Base-by-base conservation (phyloP, 2,888 invertebrate species). In the Ochlodes sylvanus region DNA sequence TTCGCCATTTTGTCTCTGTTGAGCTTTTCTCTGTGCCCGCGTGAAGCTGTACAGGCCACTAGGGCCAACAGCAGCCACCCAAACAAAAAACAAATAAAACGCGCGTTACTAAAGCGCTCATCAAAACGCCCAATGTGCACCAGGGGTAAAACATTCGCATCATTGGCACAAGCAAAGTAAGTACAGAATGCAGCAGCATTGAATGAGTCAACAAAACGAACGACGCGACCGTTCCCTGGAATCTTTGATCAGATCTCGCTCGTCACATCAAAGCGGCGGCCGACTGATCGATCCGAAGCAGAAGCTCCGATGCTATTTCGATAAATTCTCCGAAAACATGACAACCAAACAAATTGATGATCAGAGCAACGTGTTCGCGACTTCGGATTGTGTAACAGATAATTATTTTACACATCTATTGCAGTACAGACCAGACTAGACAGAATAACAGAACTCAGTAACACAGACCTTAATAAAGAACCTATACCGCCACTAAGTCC, bases 221-320 rank as follows among this genome's bases (percentile, higher is more conserved):
- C 74, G 69, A 64, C 56, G 70, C 72, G 71, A 73, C 73, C 5
- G 15, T 38, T 9, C 19, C 14, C 17, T 71, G 73, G 75, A 72
- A 76, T 76, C 83, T 87, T 87, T 86, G 86, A 87, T 87, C 86
- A 75, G 72, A 81, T 79, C 79, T 69, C 77, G 70, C 63, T 78
- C 76, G 76, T 79, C 81, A 79, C 79, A 83, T 87, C 86, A 88
- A 87, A 88, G 82, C 69, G 73, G 73, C 76, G 75, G 77, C 74
- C 83, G 82, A 85, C 79, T 79, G 83, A 87, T 87, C 80, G 85
- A 84, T 81, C 77, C 73, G 76, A 73, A 78, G 74, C 78, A 76
- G 76, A 78, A 76, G 76, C 74, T 68, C 70, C 74, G 73, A 73
- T 75, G 75, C 73, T 76, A 77, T 73, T 75, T 76, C 71, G 71